Evolutionary conservation across 1,140 invertebrate genomes (phyloP).

Genomic region (Lepidurus arcticus): DNA sequence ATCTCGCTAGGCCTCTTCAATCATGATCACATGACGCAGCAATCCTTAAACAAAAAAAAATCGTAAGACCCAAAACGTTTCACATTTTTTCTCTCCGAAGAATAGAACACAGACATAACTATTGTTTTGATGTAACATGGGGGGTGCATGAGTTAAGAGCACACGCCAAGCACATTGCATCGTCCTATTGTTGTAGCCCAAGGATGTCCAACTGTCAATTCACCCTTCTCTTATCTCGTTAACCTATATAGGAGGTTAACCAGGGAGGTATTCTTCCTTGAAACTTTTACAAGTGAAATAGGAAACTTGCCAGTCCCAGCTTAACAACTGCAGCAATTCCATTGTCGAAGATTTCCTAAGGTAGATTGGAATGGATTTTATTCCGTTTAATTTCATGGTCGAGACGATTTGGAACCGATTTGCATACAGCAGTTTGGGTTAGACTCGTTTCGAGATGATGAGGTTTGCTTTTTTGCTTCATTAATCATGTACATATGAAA

Average conservation of each 20-base stretch:
- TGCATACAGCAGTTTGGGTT: background rate
- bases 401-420: background rate
- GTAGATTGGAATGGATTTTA: no score
- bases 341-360: background rate
- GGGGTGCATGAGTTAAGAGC: background rate
- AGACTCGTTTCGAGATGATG: background rate
- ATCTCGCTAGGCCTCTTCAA: background rate
- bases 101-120: background rate
- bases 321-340: background rate
- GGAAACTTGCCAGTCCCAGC: background rate
- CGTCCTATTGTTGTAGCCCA: background rate
- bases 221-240: conserved; percentile 8
- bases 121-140: background rate
- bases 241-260: background rate
- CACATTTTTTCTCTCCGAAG: background rate
- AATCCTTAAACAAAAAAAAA: background rate
- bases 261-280: background rate
- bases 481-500: conserved; percentile 16
- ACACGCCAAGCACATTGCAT: background rate
- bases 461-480: conserved; percentile 3
- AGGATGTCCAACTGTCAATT: background rate
- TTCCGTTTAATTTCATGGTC: background rate
- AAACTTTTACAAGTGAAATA: background rate
- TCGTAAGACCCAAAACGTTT: background rate
- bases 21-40: background rate